Evolutionary conservation across 2,888 invertebrate genomes (phyloP).

Genomic region (Hirtodrosophila duncani): DNA sequence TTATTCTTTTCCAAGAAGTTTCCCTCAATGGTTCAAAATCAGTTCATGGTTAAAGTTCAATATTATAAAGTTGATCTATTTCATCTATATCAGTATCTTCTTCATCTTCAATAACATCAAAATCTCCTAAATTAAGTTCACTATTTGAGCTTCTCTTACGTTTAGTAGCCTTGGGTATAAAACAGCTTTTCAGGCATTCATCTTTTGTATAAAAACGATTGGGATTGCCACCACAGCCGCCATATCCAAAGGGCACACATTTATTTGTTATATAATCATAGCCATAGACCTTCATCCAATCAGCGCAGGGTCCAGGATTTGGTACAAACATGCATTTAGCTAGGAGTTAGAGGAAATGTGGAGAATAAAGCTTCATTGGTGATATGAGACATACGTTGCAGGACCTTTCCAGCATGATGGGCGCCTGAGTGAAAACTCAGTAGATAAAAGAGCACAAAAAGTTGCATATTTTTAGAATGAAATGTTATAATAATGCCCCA

Average conservation of each 20-base stretch:
- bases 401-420: too few relatives aligned
- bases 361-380: not conserved
- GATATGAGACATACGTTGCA: too few relatives aligned
- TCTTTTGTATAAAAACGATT: conserved; percentile 39
- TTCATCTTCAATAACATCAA: conserved; percentile 8
- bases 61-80: conserved; percentile 18
- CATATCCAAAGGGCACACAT: conserved; percentile 44
- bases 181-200: conserved; percentile 42
- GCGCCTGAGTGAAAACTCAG: too few relatives aligned
- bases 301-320: conserved; percentile 37
- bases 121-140: too few relatives aligned
- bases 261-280: conserved; percentile 46
- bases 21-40: too few relatives aligned
- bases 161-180: conserved; percentile 9
- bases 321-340: conserved; percentile 46
- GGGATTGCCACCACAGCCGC: conserved; percentile 55
- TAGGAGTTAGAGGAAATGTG: conserved; percentile 4
- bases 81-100: not conserved
- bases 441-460: too few relatives aligned
- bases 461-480: too few relatives aligned
- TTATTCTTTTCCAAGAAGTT: too few relatives aligned
- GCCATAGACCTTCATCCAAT: conserved; percentile 40
- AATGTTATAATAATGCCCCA: too few relatives aligned
- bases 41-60: too few relatives aligned
- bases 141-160: conserved; percentile 14